Conservation (phyloP, 2,888 invertebrate genomes). For the Seira musarum region DNA sequence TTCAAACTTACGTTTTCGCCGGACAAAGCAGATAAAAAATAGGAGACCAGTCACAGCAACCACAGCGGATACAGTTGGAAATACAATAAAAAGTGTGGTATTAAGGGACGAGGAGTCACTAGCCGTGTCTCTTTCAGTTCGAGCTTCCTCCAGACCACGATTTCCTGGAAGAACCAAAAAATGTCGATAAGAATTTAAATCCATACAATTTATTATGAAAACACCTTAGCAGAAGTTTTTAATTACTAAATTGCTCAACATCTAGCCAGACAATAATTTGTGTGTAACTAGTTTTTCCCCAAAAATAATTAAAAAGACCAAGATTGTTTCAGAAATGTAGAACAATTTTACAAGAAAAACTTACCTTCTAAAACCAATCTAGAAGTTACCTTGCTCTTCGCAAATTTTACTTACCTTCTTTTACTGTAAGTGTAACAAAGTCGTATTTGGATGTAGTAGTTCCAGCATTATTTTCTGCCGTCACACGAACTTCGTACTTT, state of each 20-base stretch:
- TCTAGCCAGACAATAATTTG: no score
- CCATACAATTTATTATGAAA: no score
- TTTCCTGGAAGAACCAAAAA: constrained; percentile 44
- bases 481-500: constrained; percentile 82
- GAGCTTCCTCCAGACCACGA: constrained; percentile 54
- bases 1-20: constrained; percentile 79
- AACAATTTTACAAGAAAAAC: no score
- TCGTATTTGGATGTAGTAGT: constrained; percentile 87
- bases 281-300: neutral
- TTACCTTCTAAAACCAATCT: no score
- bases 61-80: constrained; percentile 75
- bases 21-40: constrained; percentile 81
- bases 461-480: constrained; percentile 90
- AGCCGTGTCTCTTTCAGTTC: constrained; percentile 57
- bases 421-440: constrained; percentile 83
- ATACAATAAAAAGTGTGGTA: constrained; percentile 68
- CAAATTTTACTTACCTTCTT: no score
- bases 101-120: constrained; percentile 61
- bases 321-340: no score
- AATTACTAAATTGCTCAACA: no score
- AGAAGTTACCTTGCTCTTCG: no score
- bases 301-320: neutral
- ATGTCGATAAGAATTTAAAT: no score
- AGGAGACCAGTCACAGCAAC: constrained; percentile 79
- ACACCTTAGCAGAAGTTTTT: no score